These are phyloP conservation scores for Caenorhabditis becei DNA, from an alignment of 2,888 invertebrate genomes.

Conservation along the genomic window DNA sequence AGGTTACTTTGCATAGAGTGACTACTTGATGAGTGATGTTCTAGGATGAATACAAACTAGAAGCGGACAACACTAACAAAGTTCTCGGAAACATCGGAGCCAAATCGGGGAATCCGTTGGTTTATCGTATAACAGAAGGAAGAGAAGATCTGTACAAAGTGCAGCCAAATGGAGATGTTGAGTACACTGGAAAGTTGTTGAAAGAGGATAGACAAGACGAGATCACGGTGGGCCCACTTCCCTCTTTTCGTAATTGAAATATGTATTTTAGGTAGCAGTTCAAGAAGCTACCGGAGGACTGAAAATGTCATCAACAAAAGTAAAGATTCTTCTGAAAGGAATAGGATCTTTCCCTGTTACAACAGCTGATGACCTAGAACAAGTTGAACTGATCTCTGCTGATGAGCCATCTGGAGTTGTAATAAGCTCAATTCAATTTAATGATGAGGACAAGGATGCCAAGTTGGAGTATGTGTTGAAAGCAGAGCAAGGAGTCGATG, in stretches of 20 bases:
- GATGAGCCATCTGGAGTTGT: constrained; percentile 57
- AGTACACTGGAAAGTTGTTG: constrained; percentile 41
- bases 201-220: constrained; percentile 39
- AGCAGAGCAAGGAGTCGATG: constrained; percentile 6
- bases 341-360: constrained; percentile 44
- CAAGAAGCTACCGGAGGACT: constrained; percentile 46
- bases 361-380: not conserved
- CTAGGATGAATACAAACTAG: constrained; percentile 36
- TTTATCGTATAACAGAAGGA: constrained; percentile 55
- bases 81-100: constrained; percentile 40
- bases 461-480: constrained; percentile 23
- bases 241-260: no score
- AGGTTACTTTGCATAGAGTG: constrained; percentile 6
- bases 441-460: constrained; percentile 44
- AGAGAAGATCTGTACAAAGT: constrained; percentile 49
- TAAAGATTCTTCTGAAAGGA: constrained; percentile 35
- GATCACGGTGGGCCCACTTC: constrained; percentile 21
- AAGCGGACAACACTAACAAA: constrained; percentile 10
- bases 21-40: not conserved
- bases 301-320: constrained; percentile 43
- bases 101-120: constrained; percentile 25
- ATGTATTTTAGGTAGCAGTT: constrained; percentile 38
- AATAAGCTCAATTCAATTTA: constrained; percentile 44
- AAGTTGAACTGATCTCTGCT: constrained; percentile 26
- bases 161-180: constrained; percentile 39